These are phyloP conservation scores for Luperina nickerlii DNA, from an alignment of 2,888 invertebrate species.

Conservation along the genomic window DNA sequence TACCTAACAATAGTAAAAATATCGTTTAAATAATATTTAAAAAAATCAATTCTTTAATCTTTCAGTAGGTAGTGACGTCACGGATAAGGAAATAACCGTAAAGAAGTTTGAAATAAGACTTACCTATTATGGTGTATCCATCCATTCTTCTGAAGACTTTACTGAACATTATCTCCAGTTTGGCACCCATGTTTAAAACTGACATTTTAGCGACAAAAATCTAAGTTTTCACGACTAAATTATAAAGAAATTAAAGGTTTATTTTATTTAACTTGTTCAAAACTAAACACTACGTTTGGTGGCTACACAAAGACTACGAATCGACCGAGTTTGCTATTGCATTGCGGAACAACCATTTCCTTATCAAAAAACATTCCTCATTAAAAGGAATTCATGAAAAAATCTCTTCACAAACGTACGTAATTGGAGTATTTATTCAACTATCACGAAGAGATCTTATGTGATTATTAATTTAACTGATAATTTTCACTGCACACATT, in stretches of 20 bases:
- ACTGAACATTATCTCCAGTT: conserved; percentile 75
- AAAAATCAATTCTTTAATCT: not conserved
- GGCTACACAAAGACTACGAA: conserved; percentile 57
- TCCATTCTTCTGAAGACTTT: conserved; percentile 78
- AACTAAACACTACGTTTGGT: conserved; percentile 44
- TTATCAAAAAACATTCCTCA: conserved; percentile 59
- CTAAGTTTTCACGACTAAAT: not conserved
- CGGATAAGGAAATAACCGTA: not conserved
- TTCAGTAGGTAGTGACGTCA: conserved; percentile 12
- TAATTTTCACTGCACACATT: conserved; percentile 49
- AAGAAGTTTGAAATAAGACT: conserved; percentile 31
- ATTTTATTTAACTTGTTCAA: conserved; percentile 7
- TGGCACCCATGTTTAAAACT: conserved; percentile 67
- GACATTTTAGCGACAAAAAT: conserved; percentile 63
- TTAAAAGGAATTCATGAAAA: conserved; percentile 50
- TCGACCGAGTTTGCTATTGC: conserved; percentile 37
- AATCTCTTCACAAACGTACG: conserved; percentile 50
- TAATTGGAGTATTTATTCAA: conserved; percentile 52
- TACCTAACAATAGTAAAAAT: not conserved
- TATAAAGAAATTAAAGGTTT: not conserved
- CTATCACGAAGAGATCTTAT: conserved; percentile 37
- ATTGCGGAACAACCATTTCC: conserved; percentile 63
- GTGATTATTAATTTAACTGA: conserved; percentile 52
- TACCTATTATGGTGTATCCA: conserved; percentile 84
- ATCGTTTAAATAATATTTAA: not conserved